Conservation (phyloP, 2,888 invertebrate species). For the Tolmerus cingulatus region DNA sequence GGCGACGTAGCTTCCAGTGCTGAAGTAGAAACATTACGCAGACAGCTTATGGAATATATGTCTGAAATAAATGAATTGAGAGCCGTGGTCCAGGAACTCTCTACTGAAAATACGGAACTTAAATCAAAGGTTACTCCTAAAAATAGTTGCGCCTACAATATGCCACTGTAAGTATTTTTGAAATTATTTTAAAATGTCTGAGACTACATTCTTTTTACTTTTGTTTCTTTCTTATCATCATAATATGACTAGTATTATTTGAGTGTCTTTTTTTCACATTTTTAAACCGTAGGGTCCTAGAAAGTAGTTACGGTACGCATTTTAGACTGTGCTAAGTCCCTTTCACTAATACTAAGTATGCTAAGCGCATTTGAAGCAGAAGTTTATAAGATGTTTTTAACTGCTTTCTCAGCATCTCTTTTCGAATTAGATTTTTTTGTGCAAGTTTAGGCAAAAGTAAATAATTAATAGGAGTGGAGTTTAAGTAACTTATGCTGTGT, state of each 20-base stretch:
- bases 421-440: too few relatives aligned
- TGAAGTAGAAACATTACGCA: slow-evolving; percentile 61
- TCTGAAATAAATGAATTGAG: slow-evolving; percentile 62
- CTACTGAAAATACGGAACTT: slow-evolving; percentile 80
- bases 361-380: too few relatives aligned
- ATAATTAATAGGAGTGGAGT: too few relatives aligned
- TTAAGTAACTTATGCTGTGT: too few relatives aligned
- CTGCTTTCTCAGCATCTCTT: too few relatives aligned
- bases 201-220: not conserved
- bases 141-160: slow-evolving; percentile 57
- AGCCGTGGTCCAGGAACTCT: slow-evolving; percentile 76
- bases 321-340: not conserved
- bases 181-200: slow-evolving; percentile 19
- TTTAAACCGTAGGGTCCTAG: not conserved
- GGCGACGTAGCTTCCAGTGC: slow-evolving; percentile 47
- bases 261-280: not conserved
- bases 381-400: too few relatives aligned
- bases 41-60: slow-evolving; percentile 60
- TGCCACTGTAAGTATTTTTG: slow-evolving; percentile 59
- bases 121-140: slow-evolving; percentile 66
- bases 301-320: not conserved
- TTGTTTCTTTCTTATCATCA: not conserved
- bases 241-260: not conserved
- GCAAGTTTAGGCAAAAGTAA: too few relatives aligned
- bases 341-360: not conserved